phyloP scores from a whole-genome alignment of 2,113 vertebrate species.

The Acrocephalus arundinaceus region DNA sequence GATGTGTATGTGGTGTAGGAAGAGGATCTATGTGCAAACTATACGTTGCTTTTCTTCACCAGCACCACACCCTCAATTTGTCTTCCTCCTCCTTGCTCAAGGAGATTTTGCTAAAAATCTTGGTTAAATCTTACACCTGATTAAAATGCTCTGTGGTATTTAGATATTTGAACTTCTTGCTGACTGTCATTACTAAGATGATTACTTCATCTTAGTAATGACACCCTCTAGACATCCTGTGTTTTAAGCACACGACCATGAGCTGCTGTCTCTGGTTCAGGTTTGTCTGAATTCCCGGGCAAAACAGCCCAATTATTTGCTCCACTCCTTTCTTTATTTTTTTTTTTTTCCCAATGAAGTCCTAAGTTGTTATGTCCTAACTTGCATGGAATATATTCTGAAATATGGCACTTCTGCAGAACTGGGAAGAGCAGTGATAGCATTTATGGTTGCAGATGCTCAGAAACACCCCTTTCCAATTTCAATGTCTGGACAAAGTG shows the following conservation, averaged over 20 bases:
- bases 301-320: background rate
- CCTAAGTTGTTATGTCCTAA: background rate
- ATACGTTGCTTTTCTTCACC: accelerated
- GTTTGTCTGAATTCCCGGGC: background rate
- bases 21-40: background rate
- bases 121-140: background rate
- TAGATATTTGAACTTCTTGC: background rate
- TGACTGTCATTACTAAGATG: background rate
- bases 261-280: background rate
- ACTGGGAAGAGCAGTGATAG: background rate
- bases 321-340: background rate
- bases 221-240: background rate
- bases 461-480: background rate
- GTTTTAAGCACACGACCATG: background rate
- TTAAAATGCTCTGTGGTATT: background rate
- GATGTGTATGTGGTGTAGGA: background rate
- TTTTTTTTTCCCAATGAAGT: background rate
- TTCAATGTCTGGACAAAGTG: background rate
- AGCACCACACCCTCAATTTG: background rate
- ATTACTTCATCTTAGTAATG: background rate
- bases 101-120: background rate
- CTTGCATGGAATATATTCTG: background rate
- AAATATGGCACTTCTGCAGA: background rate
- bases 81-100: background rate
- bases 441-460: background rate